These are phyloP conservation scores for Grus americana DNA, from an alignment of 2,113 vertebrate genomes.

Conservation along the genomic window DNA sequence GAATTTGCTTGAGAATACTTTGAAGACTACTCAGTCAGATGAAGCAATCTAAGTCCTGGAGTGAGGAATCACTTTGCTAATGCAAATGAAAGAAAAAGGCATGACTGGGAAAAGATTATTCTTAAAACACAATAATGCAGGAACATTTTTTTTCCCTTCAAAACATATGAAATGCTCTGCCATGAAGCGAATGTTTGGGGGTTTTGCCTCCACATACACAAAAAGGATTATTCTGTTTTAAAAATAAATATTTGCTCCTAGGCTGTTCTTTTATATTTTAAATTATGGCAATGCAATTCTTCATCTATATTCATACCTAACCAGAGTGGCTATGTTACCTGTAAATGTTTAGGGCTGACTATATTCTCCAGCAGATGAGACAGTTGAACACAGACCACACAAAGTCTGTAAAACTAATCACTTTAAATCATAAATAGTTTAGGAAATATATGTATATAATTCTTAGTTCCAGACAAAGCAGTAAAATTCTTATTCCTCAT, in stretches of 20 bases:
- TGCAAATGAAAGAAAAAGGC: background rate
- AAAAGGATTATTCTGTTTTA: background rate
- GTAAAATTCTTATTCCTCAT: background rate
- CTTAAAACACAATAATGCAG: background rate
- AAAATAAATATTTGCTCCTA: slow-evolving; percentile 23
- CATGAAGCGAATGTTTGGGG: background rate
- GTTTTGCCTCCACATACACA: background rate
- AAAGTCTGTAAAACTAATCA: background rate
- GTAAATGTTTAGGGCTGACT: background rate
- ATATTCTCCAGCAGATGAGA: background rate
- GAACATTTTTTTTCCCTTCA: background rate
- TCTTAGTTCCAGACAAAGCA: background rate
- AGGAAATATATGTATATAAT: background rate
- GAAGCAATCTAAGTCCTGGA: slow-evolving; percentile 8
- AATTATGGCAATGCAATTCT: background rate
- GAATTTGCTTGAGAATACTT: background rate
- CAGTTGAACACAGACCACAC: background rate
- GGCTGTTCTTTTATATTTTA: background rate
- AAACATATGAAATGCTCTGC: background rate
- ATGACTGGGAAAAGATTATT: background rate
- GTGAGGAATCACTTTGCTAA: slow-evolving; percentile 25
- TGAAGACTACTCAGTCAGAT: background rate
- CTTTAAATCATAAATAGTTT: background rate
- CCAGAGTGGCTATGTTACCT: background rate
- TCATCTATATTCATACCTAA: background rate